Percentiles rank a stretch among this genome's conserved stretches.
These are phyloP conservation scores for Cephus sareptanus DNA, from an alignment of 2,888 invertebrate species.

Conservation along the genomic window DNA sequence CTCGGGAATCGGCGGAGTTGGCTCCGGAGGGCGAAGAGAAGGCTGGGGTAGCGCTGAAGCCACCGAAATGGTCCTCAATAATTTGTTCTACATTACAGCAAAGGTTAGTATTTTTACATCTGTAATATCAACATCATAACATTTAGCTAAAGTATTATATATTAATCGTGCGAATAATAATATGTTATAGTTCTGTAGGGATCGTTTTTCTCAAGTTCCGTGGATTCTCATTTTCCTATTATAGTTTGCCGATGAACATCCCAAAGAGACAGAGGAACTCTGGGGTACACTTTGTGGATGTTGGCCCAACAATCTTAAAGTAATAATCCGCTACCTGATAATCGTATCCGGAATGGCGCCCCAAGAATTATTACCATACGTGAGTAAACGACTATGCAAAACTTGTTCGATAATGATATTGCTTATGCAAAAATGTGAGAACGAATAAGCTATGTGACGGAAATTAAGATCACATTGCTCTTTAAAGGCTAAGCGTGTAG, in stretches of 20 bases:
- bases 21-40: conserved; percentile 81
- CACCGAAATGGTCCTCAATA: conserved; percentile 99
- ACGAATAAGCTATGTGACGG: not conserved
- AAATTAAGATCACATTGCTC: not conserved
- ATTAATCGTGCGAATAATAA: not conserved
- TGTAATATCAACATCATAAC: conserved; percentile 2
- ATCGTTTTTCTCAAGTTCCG: not conserved
- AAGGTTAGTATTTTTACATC: conserved; percentile 72
- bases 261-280: conserved; percentile 93
- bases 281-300: conserved; percentile 96
- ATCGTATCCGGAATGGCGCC: conserved; percentile 99
- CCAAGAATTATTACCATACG: conserved; percentile 89
- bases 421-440: not conserved
- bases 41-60: conserved; percentile 99
- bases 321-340: conserved; percentile 94
- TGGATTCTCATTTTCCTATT: conserved; percentile 29
- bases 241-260: conserved; percentile 95
- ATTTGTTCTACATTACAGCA: conserved; percentile 97
- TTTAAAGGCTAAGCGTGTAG: conserved; percentile 91
- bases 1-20: conserved; percentile 67
- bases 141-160: not conserved
- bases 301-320: conserved; percentile 97
- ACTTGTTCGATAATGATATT: not conserved
- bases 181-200: not conserved
- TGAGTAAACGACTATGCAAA: conserved; percentile 69